Percentiles rank a stretch among this genome's conserved stretches.
phyloP scores from a whole-genome alignment of 2,113 vertebrate genomes.

The Tursiops truncatus region DNA sequence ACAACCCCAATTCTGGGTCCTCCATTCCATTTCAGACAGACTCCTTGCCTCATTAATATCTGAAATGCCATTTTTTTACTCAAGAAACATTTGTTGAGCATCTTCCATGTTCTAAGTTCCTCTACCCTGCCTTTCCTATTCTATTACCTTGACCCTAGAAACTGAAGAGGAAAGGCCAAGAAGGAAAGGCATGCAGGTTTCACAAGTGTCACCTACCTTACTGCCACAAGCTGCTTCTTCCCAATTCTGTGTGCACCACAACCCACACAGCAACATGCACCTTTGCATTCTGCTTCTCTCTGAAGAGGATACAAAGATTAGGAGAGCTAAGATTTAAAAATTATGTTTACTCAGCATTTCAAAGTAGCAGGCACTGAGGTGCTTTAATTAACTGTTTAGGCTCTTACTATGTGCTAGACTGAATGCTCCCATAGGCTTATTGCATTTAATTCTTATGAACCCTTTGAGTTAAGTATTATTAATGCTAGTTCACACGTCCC shows the following conservation, averaged over 20 bases:
- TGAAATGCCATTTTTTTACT: not conserved
- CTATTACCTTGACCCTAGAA: not conserved
- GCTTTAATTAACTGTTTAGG: not conserved
- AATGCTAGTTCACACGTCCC: not conserved
- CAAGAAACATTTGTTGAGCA: not conserved
- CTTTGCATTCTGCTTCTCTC: not conserved
- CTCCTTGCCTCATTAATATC: not conserved
- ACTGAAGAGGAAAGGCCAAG: not conserved
- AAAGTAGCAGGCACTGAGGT: not conserved
- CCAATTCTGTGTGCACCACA: not conserved
- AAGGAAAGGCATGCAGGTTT: not conserved
- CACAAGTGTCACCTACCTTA: not conserved
- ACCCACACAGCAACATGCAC: not conserved
- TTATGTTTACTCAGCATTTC: not conserved
- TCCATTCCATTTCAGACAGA: not conserved
- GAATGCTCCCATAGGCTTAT: not conserved
- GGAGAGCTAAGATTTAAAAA: not conserved
- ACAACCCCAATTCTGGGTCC: not conserved
- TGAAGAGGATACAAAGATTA: not conserved
- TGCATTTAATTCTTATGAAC: not conserved
- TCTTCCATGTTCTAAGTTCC: not conserved
- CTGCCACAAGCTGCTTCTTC: not conserved
- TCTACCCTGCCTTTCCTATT: not conserved
- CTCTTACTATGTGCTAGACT: not conserved
- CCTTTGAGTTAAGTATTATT: not conserved